Base-by-base conservation (phyloP, 2,888 invertebrate species). In the Melanostoma scalare region DNA sequence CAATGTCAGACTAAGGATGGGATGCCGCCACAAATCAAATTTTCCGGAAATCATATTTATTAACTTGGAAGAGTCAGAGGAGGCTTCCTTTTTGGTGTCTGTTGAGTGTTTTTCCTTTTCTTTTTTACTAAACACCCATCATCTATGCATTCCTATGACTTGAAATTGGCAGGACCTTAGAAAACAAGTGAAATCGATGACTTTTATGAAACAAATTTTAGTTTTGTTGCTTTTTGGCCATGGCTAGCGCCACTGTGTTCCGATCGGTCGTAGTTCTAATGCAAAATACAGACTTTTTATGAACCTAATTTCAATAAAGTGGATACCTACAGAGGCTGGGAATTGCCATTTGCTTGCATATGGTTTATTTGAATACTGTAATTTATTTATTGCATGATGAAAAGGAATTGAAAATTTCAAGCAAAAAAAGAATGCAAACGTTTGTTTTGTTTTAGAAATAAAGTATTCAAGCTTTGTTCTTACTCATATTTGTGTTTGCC, bases 11-110 rank as follows among this genome's bases (percentile, higher is more conserved):
- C 71, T 65, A 40, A 48, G 60, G 74, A 72, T 65, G 50, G 61
- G 56, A 38, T 56, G 56, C 75, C 52, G 52, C 71, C 67, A 77
- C 76, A 81, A 81, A 77, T 72, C 81, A 77, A 81, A 77, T 72
- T 81, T 38, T 36, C 81, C 76, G 81, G 81, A 81, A 81, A 81
- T 81, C 67, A 72, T 67, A 81, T 81, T 77, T 72, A 77, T 72
- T 81, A 20, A 20, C 56, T 72, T 10, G 81, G 61, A 77, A 77
- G 67, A 75, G 58, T 56, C 44, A 33, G 52, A 40, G 20, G 1
- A 20, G 36, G 46, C 40, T 71, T 71, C 69, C 80, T 65, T 52
- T 53, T 44, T 6, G 63, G 44, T 65, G 75, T 65, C 53, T 75
- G 52, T 65, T 73, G 52, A 40, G 40, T 61, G 68, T 61, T 46